Conservation (phyloP, 1,140 invertebrate genomes). For the Zaprionus gabonicus region DNA sequence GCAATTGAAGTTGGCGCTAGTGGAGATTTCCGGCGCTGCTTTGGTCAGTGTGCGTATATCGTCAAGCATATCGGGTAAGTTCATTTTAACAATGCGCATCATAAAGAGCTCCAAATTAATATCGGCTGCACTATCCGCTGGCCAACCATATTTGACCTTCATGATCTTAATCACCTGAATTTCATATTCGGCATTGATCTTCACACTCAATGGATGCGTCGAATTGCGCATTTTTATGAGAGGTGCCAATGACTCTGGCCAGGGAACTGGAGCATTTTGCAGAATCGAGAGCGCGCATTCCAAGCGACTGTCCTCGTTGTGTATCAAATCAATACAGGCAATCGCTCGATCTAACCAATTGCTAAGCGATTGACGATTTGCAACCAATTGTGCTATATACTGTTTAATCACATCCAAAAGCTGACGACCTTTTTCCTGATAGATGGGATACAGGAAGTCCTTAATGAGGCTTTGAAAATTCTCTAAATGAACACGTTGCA, state of each 20-base stretch:
- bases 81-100: slow-evolving; percentile 75
- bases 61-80: slow-evolving; percentile 78
- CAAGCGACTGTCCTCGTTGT: slow-evolving; percentile 79
- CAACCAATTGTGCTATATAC: slow-evolving; percentile 73
- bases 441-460: slow-evolving; percentile 80
- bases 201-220: slow-evolving; percentile 72
- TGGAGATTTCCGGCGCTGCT: slow-evolving; percentile 63
- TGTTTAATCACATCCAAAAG: slow-evolving; percentile 69
- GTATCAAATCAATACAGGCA: slow-evolving; percentile 70
- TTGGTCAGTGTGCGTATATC: slow-evolving; percentile 74
- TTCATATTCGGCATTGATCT: slow-evolving; percentile 79
- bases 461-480: slow-evolving; percentile 71
- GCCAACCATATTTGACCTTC: slow-evolving; percentile 83
- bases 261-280: slow-evolving; percentile 76
- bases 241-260: slow-evolving; percentile 66
- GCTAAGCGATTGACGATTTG: slow-evolving; percentile 61
- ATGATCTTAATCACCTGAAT: slow-evolving; percentile 83
- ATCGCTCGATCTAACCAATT: slow-evolving; percentile 78
- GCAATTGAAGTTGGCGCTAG: slow-evolving; percentile 72
- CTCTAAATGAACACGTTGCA: slow-evolving; percentile 78
- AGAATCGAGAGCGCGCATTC: slow-evolving; percentile 73
- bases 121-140: slow-evolving; percentile 63
- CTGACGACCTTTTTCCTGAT: slow-evolving; percentile 72
- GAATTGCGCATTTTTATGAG: slow-evolving; percentile 72
- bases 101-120: slow-evolving; percentile 74